Base-by-base conservation (phyloP, 2,888 invertebrate genomes). In the Rambutsinella grinnellia region DNA sequence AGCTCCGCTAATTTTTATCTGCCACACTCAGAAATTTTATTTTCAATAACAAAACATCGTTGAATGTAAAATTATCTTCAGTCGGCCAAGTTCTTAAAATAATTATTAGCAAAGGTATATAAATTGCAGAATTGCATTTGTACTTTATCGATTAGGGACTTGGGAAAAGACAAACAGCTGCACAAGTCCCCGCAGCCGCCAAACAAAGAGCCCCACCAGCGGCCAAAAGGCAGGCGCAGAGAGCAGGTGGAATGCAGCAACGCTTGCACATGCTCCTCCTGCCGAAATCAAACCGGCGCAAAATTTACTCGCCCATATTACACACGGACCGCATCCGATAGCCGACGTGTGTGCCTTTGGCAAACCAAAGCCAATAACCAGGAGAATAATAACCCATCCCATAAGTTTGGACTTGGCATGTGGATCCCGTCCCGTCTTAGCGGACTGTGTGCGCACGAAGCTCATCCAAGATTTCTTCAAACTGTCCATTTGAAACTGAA, bases 251-350 rank as follows among this genome's bases (percentile, higher is more conserved):
- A 67, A 67, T 1, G 67, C 56, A 1, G 67, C 67, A 1, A 67
- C 56, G 17, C 44, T 54, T 3, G 67, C 67, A 24, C 67, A 67
- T 24, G 67, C 67, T 1, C 57, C 57, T 23, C 67, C 67, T 3
- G 57, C 67, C 1, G 67, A 56, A 36, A 67, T 47, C 3, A 56
- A 17, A 21, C 19, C 13, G 17, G 67, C 56, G 24, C 67, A 67
- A 27, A 57, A 67, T 28, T 21, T 6, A 5, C 17, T 24, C 10
- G 60, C 69, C 69, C 69, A 65, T 24, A 53, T n/a, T 6, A 65
- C 65, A 28, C 65, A 65, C 1, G 65, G 51, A 2, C 27, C 53
- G 19, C 65, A 65, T 2, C 27, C 53, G 1, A 5, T 15, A 6
- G 27, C 10, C 1, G 27, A 2, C 5, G 36, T 44, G 19, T 65